Evolutionary conservation across 2,113 vertebrate genomes (phyloP).

Genomic region (Rhynchomys soricoides): DNA sequence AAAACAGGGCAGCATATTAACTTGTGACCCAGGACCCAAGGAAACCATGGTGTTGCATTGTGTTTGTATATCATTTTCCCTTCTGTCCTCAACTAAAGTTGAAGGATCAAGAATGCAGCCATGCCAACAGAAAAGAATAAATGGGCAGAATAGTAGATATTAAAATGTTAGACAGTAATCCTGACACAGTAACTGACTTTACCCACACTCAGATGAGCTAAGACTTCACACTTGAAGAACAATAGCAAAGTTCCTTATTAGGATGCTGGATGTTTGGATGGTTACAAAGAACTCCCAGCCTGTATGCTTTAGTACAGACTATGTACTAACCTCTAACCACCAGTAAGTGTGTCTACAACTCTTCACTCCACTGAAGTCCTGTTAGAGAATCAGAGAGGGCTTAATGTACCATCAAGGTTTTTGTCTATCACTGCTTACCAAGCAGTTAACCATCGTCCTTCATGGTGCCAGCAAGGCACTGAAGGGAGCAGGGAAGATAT

Average conservation of each 20-base stretch:
- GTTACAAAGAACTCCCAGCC: neutral
- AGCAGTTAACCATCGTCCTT: neutral
- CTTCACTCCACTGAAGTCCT: neutral
- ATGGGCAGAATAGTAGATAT: neutral
- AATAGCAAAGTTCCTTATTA: neutral
- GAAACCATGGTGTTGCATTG: neutral
- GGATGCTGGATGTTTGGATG: neutral
- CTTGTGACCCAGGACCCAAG: neutral
- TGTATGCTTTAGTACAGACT: neutral
- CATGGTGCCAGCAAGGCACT: neutral
- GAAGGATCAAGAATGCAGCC: neutral
- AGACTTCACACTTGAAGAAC: neutral
- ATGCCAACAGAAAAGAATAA: neutral
- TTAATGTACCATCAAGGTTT: neutral
- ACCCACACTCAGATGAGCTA: neutral
- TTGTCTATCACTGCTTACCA: neutral
- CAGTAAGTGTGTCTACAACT: neutral
- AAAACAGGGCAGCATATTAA: neutral
- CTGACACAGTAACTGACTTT: neutral
- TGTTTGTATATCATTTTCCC: neutral
- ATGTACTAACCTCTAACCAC: neutral
- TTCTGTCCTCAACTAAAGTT: neutral
- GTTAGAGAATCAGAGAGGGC: neutral
- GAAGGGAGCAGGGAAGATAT: neutral
- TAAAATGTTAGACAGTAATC: neutral